Percentiles rank a stretch among this genome's conserved stretches.
Evolutionary conservation across 2,113 vertebrate genomes (phyloP).

Genomic region (Spea multiplicata): DNA sequence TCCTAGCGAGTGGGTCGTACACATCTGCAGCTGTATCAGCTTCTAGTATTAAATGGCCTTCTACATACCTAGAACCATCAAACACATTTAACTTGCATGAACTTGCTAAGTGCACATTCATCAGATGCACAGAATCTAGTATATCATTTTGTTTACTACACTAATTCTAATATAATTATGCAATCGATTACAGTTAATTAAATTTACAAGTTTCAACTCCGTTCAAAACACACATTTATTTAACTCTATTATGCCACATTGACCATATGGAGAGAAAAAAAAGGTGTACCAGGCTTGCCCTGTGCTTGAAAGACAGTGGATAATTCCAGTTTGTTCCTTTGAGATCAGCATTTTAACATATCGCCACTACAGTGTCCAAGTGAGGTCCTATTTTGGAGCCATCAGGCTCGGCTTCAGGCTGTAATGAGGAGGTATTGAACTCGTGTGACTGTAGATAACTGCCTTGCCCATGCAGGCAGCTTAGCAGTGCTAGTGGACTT

Average conservation of each 20-base stretch:
- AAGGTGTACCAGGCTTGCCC: conserved; percentile 55
- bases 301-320: conserved; percentile 55
- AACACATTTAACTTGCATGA: conserved; percentile 70
- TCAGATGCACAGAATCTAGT: conserved; percentile 69
- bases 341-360: conserved; percentile 26
- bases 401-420: conserved; percentile 16
- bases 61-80: conserved; percentile 72
- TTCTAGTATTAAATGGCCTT: conserved; percentile 70
- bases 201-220: conserved; percentile 71
- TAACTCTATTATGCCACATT: conserved; percentile 60
- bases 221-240: conserved; percentile 66
- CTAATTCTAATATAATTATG: conserved; percentile 74
- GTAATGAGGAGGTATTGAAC: neutral
- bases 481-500: conserved; percentile 8
- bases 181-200: conserved; percentile 70
- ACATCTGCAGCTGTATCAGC: conserved; percentile 61
- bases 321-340: conserved; percentile 61
- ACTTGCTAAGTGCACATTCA: conserved; percentile 67
- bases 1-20: conserved; percentile 17
- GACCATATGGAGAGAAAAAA: conserved; percentile 52
- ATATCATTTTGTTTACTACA: conserved; percentile 67
- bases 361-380: neutral
- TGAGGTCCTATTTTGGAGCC: neutral
- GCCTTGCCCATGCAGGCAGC: neutral
- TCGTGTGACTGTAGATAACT: neutral